These are phyloP conservation scores for Pao palembangensis DNA, from an alignment of 2,113 vertebrate species.

Conservation along the genomic window DNA sequence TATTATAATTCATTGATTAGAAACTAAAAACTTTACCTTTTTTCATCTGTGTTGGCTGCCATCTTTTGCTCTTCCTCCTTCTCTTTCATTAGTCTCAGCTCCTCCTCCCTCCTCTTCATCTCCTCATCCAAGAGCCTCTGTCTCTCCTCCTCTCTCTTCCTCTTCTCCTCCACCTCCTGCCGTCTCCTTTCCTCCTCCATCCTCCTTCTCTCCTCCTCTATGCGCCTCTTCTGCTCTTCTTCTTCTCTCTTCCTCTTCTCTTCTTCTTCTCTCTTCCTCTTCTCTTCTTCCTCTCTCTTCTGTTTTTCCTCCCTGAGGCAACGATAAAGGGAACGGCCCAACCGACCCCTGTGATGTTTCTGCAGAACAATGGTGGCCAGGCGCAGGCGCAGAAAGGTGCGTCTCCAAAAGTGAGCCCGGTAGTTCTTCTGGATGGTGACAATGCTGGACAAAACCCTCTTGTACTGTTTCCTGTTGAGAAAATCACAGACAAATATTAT, in stretches of 20 bases:
- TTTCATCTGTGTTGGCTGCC: constrained; percentile 34
- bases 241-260: constrained; percentile 58
- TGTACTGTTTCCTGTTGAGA: constrained; percentile 81
- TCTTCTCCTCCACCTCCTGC: constrained; percentile 30
- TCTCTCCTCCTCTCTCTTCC: constrained; percentile 35
- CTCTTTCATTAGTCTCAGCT: constrained; percentile 46
- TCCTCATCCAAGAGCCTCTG: constrained; percentile 44
- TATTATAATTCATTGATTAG: not conserved
- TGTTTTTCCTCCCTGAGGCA: constrained; percentile 62
- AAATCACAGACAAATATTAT: not conserved
- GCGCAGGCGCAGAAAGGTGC: constrained; percentile 76
- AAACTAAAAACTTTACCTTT: constrained; percentile 31
- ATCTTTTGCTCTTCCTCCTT: constrained; percentile 42
- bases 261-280: constrained; percentile 51
- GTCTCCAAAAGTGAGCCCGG: constrained; percentile 83
- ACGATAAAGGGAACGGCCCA: constrained; percentile 74
- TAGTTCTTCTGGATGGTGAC: constrained; percentile 89
- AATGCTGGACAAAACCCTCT: constrained; percentile 76
- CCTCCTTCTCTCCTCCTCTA: constrained; percentile 14
- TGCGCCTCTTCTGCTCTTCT: constrained; percentile 12
- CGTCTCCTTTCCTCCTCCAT: constrained; percentile 28
- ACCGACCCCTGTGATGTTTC: constrained; percentile 82
- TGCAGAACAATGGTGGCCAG: constrained; percentile 79
- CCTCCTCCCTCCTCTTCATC: constrained; percentile 31
- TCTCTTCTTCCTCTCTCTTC: constrained; percentile 50